Percentiles rank a stretch among this genome's conserved stretches.
These are phyloP conservation scores for Labeo calbasu DNA, from an alignment of 2,797 vertebrate species.

Conservation along the genomic window DNA sequence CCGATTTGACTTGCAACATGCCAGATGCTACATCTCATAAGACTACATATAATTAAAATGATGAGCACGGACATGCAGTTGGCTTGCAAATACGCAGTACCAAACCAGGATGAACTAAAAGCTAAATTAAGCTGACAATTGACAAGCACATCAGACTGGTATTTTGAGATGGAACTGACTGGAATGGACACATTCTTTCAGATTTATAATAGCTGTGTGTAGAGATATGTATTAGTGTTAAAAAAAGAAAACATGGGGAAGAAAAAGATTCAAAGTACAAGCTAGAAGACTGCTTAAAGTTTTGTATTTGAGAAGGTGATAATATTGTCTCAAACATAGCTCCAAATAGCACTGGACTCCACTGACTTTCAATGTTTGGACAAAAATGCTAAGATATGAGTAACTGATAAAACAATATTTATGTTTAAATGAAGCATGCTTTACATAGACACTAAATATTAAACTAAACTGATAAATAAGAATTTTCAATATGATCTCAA, in stretches of 20 bases:
- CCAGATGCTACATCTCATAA: slow-evolving; percentile 37
- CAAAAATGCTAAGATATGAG: not conserved
- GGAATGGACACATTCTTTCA: not conserved
- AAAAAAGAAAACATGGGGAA: not conserved
- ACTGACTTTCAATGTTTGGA: not conserved
- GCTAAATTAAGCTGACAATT: slow-evolving; percentile 10
- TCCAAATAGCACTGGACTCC: not conserved
- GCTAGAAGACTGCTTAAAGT: not conserved
- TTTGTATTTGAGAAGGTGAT: not conserved
- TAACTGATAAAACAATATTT: not conserved
- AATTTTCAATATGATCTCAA: not conserved
- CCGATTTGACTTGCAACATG: slow-evolving; percentile 3
- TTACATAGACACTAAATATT: not conserved
- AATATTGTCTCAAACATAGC: not conserved
- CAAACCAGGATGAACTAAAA: slow-evolving; percentile 2
- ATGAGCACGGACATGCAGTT: slow-evolving; percentile 2
- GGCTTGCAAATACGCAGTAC: not conserved
- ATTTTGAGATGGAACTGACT: slow-evolving; percentile 1
- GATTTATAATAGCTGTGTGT: not conserved
- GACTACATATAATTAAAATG: slow-evolving; percentile 34
- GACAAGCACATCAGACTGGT: not conserved
- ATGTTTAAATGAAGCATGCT: not conserved
- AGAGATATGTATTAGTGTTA: not conserved
- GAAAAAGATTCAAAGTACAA: not conserved
- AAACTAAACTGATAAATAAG: not conserved